phyloP scores from a whole-genome alignment of 2,888 invertebrate genomes.

The Catocala fraxini region DNA sequence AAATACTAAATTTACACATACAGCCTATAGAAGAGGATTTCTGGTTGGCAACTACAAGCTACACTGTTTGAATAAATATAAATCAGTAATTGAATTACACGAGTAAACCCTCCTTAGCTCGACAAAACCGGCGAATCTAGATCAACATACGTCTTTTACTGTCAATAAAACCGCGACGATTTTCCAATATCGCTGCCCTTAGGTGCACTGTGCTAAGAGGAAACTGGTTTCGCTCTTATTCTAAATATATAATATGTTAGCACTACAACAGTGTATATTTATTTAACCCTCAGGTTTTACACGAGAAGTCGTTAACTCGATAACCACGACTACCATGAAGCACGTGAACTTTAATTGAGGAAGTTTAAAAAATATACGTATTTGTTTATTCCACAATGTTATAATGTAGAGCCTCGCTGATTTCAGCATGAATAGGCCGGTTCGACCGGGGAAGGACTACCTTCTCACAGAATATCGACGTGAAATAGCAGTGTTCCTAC shows the following conservation, averaged over 20 bases:
- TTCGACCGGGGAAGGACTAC: no score
- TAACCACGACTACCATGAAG: constrained; percentile 18
- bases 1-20: no score
- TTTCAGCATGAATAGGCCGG: no score
- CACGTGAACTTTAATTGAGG: constrained; percentile 11
- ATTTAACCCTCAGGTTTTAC: constrained; percentile 3
- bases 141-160: constrained; percentile 44
- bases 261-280: constrained; percentile 5
- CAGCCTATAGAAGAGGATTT: no score
- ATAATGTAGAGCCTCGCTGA: no score
- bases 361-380: constrained; percentile 1
- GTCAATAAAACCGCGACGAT: constrained; percentile 34
- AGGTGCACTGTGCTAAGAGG: constrained; percentile 32
- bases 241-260: background rate
- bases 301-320: constrained; percentile 12
- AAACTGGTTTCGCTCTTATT: constrained; percentile 19
- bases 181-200: constrained; percentile 33
- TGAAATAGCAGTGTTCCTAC: no score
- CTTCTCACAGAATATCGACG: no score
- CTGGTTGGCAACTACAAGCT: no score
- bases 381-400: background rate
- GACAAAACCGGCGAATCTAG: constrained; percentile 30
- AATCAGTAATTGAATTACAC: background rate
- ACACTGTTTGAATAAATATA: no score
- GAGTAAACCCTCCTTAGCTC: constrained; percentile 9